Base-by-base conservation (phyloP, 2,113 vertebrate genomes). In the Rhagologus leucostigma region DNA sequence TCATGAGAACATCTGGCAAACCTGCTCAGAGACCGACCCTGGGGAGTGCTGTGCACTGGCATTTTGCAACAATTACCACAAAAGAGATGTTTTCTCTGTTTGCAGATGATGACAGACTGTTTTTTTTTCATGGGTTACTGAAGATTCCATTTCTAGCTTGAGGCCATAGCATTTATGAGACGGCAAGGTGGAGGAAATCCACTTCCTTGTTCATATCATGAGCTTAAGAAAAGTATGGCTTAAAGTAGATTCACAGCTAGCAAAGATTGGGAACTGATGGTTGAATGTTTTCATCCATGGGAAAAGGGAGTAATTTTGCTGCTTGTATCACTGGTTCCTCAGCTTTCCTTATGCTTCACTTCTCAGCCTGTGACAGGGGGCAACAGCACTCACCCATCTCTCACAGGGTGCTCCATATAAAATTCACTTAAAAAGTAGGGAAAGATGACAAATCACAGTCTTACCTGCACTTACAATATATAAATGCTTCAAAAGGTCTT, bases 361-460 rank as follows among this genome's bases (percentile, higher is more conserved):
- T 69, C 63, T 52, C 8, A 5, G 50, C 39, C 37, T 52, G 2
- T 16, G 37, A 35, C 0, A 2, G 30, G 3, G 29, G 5, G 16
- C 30, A 60, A 62, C 20, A 39, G 24, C 59, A 62, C 17, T 19
- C 20, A 26, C 33, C 44, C 65, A 57, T 37, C 33, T 78, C 52
- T 70, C 70, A 60, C 29, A 73, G 52, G 26, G 26, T 78, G 13
- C 23, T 73, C 49, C 47, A 29, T 7, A 24, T 2, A 78, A 65
- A 81, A 64, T 22, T 46, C 42, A 63, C 37, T 39, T 71, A 3
- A 69, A 87, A 87, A 80, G 6, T 26, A 81, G 22, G 6, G 33
- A 33, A 67, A 91, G 10, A 79, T n/a, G 41, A 60, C 24, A 56
- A 90, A 92, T 60, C 29, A 67, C 21, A 80, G 47, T 37, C 26